These are phyloP conservation scores for Thaumatotibia leucotreta DNA, from an alignment of 1,140 invertebrate genomes.

Conservation along the genomic window DNA sequence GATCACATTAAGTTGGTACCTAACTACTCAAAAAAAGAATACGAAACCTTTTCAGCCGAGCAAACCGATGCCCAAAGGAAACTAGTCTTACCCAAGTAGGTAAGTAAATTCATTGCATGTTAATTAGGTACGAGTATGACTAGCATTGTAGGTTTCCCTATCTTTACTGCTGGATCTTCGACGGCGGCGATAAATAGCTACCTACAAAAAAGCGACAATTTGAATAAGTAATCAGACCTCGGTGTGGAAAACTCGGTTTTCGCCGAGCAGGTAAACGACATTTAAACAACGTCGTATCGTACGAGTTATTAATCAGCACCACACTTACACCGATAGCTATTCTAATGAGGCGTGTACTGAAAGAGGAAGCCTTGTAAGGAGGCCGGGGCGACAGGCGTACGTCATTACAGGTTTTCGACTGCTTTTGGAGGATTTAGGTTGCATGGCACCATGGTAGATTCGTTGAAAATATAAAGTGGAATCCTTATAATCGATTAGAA, in stretches of 20 bases:
- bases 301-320: conserved; percentile 66
- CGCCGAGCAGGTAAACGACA: conserved; percentile 65
- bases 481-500: no score
- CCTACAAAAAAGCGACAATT: conserved; percentile 49
- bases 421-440: conserved; percentile 21
- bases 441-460: conserved; percentile 26
- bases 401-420: conserved; percentile 22
- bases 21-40: no score
- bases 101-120: background rate
- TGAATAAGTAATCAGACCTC: conserved; percentile 38
- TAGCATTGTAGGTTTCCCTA: no score
- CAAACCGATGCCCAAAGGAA: no score
- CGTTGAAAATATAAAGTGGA: background rate
- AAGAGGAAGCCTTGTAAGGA: conserved; percentile 53
- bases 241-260: conserved; percentile 37
- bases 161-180: conserved; percentile 35
- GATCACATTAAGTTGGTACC: no score
- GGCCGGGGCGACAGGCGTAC: conserved; percentile 51
- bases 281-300: conserved; percentile 60
- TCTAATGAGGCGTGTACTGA: conserved; percentile 63
- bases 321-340: conserved; percentile 64
- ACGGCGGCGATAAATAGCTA: conserved; percentile 26
- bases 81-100: no score
- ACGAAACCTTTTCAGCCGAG: no score
- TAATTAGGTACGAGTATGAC: no score